Base-by-base conservation (phyloP, 1,140 invertebrate genomes). In the Sesamia nonagrioides region DNA sequence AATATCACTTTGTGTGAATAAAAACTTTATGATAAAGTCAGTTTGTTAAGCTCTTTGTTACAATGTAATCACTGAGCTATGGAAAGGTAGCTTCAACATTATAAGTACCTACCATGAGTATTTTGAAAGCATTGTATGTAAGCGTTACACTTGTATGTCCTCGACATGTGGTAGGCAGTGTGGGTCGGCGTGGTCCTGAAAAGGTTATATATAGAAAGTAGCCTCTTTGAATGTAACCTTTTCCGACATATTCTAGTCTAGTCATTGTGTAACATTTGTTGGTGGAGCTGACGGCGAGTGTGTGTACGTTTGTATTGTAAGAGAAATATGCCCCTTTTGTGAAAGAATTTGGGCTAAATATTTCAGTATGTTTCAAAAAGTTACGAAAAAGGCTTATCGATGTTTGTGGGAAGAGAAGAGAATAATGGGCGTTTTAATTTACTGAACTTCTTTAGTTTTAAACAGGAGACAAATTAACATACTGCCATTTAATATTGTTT, bases 261-360 rank as follows among this genome's bases (percentile, higher is more conserved):
- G 45, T 50, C 45, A 50, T n/a, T 50, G 45, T 50, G 45, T n/a
- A n/a, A n/a, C 45, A 50, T 50, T 50, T 50, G 45, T 50, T 50
- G 4, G 45, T 50, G 45, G 42, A 13, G 3, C 15, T 50, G 45
- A n/a, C 45, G 6, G 42, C 42, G 11, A 45, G 42, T 45, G 13
- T 45, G 42, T 3, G 45, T 11, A 50, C 45, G 5, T 50, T 50
- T n/a, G 45, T 50, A 45, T 45, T 45, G 42, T 45, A 4, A 11
- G 4, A 5, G 3, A 50, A n/a, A 50, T n/a, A 5, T 50, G 45
- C 11, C 1, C 15, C 4, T 50, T n/a, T 2, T n/a, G 15, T 15
- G 2, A 4, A n/a, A 50, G 45, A 15, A 50, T 50, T 50, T n/a
- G 5, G 45, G 15, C 1, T 4, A 50, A 50, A 50, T 6, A n/a